phyloP scores from a whole-genome alignment of 2,113 vertebrate species.

The Malurus alboscapulatus region DNA sequence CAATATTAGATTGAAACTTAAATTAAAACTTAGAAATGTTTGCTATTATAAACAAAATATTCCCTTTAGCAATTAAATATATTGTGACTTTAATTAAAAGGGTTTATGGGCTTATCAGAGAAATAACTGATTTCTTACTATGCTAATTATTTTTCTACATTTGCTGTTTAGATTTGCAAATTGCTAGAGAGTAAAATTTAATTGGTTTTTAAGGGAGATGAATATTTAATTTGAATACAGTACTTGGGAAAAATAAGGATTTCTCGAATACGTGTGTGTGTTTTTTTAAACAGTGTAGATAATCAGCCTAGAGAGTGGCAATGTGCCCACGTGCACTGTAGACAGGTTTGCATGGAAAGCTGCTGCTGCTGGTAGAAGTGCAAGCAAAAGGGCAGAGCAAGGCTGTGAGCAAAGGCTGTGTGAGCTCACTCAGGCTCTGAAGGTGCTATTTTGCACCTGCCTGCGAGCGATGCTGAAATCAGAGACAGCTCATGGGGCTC shows the following conservation, averaged over 20 bases:
- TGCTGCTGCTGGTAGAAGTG: background rate
- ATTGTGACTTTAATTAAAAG: constrained; percentile 64
- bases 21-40: constrained; percentile 63
- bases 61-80: constrained; percentile 61
- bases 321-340: background rate
- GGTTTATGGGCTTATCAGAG: constrained; percentile 61
- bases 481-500: accelerated
- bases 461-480: accelerated
- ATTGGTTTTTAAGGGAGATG: constrained; percentile 63
- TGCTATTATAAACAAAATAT: constrained; percentile 56
- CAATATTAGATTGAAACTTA: constrained; percentile 38
- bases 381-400: background rate
- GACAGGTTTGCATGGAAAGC: background rate
- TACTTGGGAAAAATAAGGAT: constrained; percentile 10
- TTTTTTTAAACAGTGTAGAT: background rate
- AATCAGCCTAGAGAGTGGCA: background rate
- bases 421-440: background rate
- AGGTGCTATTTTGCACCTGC: background rate
- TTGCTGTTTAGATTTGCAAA: constrained; percentile 63
- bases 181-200: constrained; percentile 59
- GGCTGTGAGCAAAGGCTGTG: background rate
- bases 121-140: constrained; percentile 59
- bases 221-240: constrained; percentile 62
- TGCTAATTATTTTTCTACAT: constrained; percentile 62
- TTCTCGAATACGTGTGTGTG: background rate